A percentile compares a stretch with the other conserved stretches of the same genome.
Evolutionary conservation across 2,113 vertebrate genomes (phyloP).

Genomic region (Azemiops feae): DNA sequence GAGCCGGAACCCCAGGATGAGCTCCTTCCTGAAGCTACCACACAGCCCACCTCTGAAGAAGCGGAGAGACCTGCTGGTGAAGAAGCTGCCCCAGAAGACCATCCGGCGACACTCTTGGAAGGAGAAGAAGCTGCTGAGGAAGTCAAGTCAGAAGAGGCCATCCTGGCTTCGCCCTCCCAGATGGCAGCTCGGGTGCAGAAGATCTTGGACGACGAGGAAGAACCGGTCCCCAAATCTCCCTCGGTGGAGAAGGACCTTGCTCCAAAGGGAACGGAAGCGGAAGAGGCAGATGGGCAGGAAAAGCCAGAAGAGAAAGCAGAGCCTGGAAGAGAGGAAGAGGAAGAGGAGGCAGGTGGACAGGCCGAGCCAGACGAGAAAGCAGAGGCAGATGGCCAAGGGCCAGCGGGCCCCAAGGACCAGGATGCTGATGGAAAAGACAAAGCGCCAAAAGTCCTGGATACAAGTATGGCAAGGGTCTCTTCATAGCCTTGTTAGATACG

Average conservation of each 20-base stretch:
- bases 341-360: neutral
- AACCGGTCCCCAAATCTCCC: neutral
- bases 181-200: neutral
- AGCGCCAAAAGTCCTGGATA: neutral
- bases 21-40: neutral
- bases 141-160: neutral
- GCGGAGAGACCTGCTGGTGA: neutral
- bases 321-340: neutral
- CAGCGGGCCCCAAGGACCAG: neutral
- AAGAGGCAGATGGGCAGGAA: neutral
- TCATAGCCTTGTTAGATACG: too few relatives aligned
- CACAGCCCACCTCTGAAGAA: neutral
- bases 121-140: neutral
- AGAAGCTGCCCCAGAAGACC: neutral
- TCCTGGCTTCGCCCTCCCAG: neutral
- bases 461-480: neutral
- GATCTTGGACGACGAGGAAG: neutral
- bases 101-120: rapidly evolving
- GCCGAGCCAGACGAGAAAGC: neutral
- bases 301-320: neutral
- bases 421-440: too few relatives aligned
- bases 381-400: neutral
- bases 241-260: neutral
- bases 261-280: neutral
- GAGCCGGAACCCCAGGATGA: neutral